These are phyloP conservation scores for Drosophila yakuba DNA, from an alignment of 1,140 invertebrate genomes.

Conservation along the genomic window DNA sequence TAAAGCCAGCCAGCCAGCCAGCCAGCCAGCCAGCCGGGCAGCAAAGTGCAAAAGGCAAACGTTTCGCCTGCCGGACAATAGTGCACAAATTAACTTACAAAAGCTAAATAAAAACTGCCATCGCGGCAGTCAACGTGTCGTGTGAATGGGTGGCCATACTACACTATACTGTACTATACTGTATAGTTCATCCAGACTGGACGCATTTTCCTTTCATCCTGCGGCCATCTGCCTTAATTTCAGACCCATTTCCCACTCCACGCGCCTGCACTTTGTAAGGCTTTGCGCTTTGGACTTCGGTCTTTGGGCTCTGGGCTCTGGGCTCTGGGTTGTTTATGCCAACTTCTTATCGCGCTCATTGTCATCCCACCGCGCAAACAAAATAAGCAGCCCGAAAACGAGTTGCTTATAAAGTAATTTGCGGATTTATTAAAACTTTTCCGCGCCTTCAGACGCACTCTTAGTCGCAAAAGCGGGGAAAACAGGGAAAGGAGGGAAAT, in stretches of 20 bases:
- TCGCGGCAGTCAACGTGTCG: slow-evolving; percentile 62
- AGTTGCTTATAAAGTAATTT: slow-evolving; percentile 81
- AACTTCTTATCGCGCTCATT: slow-evolving; percentile 57
- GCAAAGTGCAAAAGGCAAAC: slow-evolving; percentile 74
- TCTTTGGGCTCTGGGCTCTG: not conserved
- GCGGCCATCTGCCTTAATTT: slow-evolving; percentile 61
- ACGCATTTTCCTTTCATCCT: slow-evolving; percentile 44
- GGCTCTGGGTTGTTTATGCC: slow-evolving; percentile 47
- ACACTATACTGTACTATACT: not conserved
- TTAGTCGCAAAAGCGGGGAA: slow-evolving; percentile 23
- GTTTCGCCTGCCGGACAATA: slow-evolving; percentile 63
- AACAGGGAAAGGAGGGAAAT: too few relatives aligned
- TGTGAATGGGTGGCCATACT: slow-evolving; percentile 19
- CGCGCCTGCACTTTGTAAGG: slow-evolving; percentile 31
- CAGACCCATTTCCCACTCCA: slow-evolving; percentile 16
- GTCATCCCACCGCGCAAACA: slow-evolving; percentile 41
- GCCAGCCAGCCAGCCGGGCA: slow-evolving; percentile 12
- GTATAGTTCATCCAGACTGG: slow-evolving; percentile 25
- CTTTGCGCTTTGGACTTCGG: slow-evolving; percentile 13
- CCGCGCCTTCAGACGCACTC: slow-evolving; percentile 56
- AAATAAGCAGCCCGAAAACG: slow-evolving; percentile 37
- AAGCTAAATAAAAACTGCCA: slow-evolving; percentile 81
- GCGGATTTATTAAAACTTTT: slow-evolving; percentile 78
- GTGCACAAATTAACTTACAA: slow-evolving; percentile 81
- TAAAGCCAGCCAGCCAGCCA: slow-evolving; percentile 5